Evolutionary conservation across 2,888 invertebrate genomes (phyloP), one percentile per base, ranked within the genome.

Genomic region (Phragmatobia fuliginosa): DNA sequence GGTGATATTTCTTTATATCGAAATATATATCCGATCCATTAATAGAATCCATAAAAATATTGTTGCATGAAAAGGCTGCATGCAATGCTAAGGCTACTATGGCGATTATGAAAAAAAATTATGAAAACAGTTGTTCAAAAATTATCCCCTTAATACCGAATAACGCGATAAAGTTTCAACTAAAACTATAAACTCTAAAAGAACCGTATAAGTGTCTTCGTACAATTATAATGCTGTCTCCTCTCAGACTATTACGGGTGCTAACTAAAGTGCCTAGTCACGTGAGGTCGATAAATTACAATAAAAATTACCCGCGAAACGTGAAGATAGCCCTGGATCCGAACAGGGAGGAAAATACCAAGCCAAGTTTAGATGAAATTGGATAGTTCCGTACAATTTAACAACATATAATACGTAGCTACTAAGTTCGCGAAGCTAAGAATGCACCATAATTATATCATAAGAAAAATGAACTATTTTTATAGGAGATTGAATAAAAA

Each of bases 251-350:
- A 88, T 90, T 88, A 87, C 77, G 79, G 83, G 83, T 83, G 70
- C 83, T 82, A 85, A 81, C 83, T 84, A 85, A 89, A 88, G 87
- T 88, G 94, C 91, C 90, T 88, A 90, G 94, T 94, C 94, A 94
- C 94, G 94, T 86, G 86, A 86, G 83, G 80, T 85, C 93, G 81
- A 94, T 94, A 94, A 94, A 94, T 94, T 92, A 93, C 88, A 89
- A 92, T 91, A 92, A 93, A 92, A 93, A 90, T 87, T 90, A 89
- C 90, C 89, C 88, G 82, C 83, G 78, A 85, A 88, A 86, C 86
- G 83, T 85, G 87, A 83, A 86, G 85, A 87, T 85, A 83, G 83
- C 77, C 72, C 74, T 66, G 76, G 75, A 77, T 74, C 79, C 75
- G 75, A 80, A 74, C 71, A 52, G 71, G 71, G 62, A 73, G 71